These are phyloP conservation scores for Ciona savignyi DNA, from an alignment of 23 tunicate species.

Conservation along the genomic window DNA sequence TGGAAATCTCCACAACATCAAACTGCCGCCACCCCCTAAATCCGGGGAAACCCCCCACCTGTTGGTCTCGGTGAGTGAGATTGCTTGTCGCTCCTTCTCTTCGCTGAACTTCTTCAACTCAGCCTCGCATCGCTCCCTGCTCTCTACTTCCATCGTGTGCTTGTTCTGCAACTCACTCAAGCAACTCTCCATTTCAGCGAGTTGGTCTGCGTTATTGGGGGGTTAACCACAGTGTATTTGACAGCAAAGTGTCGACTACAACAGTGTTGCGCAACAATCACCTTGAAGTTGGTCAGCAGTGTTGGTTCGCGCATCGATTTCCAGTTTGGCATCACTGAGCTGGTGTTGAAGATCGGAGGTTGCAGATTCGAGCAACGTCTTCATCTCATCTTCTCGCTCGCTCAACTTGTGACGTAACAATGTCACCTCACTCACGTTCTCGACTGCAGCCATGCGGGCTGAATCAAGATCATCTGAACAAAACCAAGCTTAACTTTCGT, in stretches of 20 bases:
- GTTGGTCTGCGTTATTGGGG: background rate
- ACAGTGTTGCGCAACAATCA: too few species aligned
- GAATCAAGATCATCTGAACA: too few species aligned
- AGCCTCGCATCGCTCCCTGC: conserved; percentile 5
- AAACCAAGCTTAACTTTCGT: too few species aligned
- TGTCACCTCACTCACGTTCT: conserved; percentile 11
- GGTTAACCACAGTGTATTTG: background rate
- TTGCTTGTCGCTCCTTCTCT: conserved; percentile 18
- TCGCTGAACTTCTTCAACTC: conserved; percentile 4
- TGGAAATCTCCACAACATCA: too few species aligned
- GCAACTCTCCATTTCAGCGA: background rate
- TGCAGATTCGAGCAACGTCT: conserved; percentile 3
- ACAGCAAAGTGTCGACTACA: too few species aligned
- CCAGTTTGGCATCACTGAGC: too few species aligned
- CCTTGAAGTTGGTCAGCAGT: too few species aligned
- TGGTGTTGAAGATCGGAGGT: too few species aligned
- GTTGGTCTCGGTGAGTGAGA: conserved; percentile 12
- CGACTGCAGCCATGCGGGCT: background rate
- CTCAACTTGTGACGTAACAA: background rate
- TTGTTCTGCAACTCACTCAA: background rate
- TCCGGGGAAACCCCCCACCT: background rate
- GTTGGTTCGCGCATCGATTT: too few species aligned
- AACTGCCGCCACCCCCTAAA: too few species aligned
- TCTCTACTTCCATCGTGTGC: conserved; percentile 16
- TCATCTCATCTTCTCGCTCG: background rate